Percentiles rank a stretch among this genome's conserved stretches.
phyloP scores from a whole-genome alignment of 2,888 invertebrate species.

The Alentia gelatinosa region DNA sequence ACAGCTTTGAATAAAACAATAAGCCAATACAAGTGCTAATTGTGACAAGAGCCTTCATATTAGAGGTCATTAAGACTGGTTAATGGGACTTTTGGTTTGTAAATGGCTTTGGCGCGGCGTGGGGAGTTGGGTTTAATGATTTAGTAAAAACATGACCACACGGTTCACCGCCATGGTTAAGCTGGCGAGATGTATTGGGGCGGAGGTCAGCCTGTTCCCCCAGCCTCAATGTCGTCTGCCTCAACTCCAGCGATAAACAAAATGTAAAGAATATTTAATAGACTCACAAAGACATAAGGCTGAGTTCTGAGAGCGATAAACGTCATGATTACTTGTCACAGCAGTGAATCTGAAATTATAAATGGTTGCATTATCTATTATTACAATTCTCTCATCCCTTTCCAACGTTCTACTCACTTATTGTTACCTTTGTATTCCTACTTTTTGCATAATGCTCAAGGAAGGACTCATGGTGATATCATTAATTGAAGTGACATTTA shows the following conservation, averaged over 20 bases:
- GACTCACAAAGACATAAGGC: background rate
- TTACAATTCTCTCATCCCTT: too few relatives aligned
- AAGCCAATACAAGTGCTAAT: slow-evolving; percentile 45
- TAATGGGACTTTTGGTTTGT: slow-evolving; percentile 28
- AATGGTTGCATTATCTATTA: too few relatives aligned
- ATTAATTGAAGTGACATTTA: too few relatives aligned
- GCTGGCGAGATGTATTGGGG: background rate
- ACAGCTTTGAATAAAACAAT: slow-evolving; percentile 41
- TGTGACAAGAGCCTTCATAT: slow-evolving; percentile 37
- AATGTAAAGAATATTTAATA: background rate
- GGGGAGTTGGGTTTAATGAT: background rate
- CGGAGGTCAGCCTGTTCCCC: background rate
- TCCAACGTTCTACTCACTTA: too few relatives aligned
- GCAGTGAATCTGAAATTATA: too few relatives aligned
- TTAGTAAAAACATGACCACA: slow-evolving; percentile 12
- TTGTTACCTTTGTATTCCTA: too few relatives aligned
- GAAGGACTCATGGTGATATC: too few relatives aligned
- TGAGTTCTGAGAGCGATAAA: too few relatives aligned
- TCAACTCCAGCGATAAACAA: background rate
- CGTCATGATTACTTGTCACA: too few relatives aligned
- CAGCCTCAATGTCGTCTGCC: background rate
- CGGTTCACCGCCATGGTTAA: background rate
- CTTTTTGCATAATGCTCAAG: too few relatives aligned
- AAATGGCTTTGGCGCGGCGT: background rate
- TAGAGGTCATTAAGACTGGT: slow-evolving; percentile 17